phyloP scores from a whole-genome alignment of 2,797 vertebrate genomes.

The Myotis pilosus region DNA sequence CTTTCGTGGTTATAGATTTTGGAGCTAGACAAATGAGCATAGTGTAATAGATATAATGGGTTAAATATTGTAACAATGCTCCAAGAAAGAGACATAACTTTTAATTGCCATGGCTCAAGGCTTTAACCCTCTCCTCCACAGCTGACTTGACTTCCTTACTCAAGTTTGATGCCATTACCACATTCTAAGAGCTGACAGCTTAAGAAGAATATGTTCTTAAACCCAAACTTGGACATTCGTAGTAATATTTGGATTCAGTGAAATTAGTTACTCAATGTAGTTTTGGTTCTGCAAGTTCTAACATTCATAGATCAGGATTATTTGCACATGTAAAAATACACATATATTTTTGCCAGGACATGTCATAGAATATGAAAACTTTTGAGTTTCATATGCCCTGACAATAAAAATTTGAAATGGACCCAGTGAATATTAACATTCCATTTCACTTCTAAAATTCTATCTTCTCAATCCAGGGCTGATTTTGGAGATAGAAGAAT shows the following conservation, averaged over 20 bases:
- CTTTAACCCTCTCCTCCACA: not conserved
- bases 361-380: not conserved
- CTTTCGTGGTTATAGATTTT: not conserved
- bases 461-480: not conserved
- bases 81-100: not conserved
- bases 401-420: constrained; percentile 31
- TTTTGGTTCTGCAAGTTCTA: not conserved
- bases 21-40: not conserved
- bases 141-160: not conserved
- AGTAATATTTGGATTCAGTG: not conserved
- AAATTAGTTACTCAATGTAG: not conserved
- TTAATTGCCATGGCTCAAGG: not conserved
- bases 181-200: not conserved
- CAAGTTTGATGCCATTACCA: not conserved
- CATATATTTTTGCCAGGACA: not conserved
- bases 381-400: not conserved
- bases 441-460: constrained; percentile 5
- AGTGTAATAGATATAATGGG: not conserved
- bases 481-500: not conserved
- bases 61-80: not conserved
- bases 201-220: not conserved
- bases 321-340: not conserved
- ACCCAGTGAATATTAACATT: constrained; percentile 5
- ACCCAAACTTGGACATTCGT: not conserved
- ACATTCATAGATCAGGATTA: not conserved